Base-by-base conservation (phyloP, 2,888 invertebrate species). In the Lacanobia wlatinum region DNA sequence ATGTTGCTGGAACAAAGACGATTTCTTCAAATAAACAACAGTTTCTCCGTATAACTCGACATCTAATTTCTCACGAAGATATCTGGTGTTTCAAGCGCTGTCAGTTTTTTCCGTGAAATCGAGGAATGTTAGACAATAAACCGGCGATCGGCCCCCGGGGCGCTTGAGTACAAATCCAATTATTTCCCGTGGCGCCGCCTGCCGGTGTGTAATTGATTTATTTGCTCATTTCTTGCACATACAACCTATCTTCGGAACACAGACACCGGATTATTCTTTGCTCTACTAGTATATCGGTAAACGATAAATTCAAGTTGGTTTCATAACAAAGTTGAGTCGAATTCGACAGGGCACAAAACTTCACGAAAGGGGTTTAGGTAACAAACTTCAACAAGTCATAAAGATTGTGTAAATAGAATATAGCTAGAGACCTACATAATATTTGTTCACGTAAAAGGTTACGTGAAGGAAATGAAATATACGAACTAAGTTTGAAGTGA, bases 181-280 rank as follows among this genome's bases (percentile, higher is more conserved):
- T 94, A 94, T 94, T 93, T 90, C 91, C 91, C 89, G 91, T 86
- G 90, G 92, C 88, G 91, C 91, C 89, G 89, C 90, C 90, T 90
- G 90, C 88, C 89, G 90, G 91, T 90, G 92, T 91, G 94, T 94
- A 94, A 94, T 94, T 94, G 93, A 94, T 95, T 94, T 94, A 95
- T 94, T 94, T 93, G 92, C 91, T 93, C 92, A 93, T 93, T 93
- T 93, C 90, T 90, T 90, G 83, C 89, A 88, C 92, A 90, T 88
- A 91, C 87, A 85, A 87, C 84, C 85, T 89, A 91, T 90, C 87
- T 90, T 85, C 77, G 65, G 74, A 83, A 83, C 85, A 85, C 89
- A 88, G 87, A 86, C 80, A 84, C 81, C 80, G 84, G 83, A 84
- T 87, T 87, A 87, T 86, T 88, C 83, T 86, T 80, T 76, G 52